Percentiles rank a stretch among this genome's conserved stretches.
phyloP scores from a whole-genome alignment of 1,140 invertebrate genomes.

The Cotesia vestalis region DNA sequence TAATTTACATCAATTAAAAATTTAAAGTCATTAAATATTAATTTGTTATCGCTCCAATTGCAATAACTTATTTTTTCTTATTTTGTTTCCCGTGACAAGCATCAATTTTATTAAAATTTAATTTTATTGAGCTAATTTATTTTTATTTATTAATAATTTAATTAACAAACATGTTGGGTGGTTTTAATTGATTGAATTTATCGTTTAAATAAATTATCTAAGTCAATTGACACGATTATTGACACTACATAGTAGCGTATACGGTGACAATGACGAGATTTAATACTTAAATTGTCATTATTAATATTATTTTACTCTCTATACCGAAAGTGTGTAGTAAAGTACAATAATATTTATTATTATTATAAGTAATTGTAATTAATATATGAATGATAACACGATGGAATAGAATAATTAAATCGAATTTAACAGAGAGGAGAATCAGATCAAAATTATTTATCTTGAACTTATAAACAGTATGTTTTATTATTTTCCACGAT shows the following conservation, averaged over 20 bases:
- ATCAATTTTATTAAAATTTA: background rate
- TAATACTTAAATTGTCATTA: slow-evolving; percentile 24
- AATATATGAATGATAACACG: slow-evolving; percentile 9
- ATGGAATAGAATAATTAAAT: slow-evolving; percentile 27
- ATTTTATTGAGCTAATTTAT: background rate
- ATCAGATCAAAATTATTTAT: slow-evolving; percentile 27
- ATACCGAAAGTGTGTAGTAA: no score
- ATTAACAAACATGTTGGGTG: background rate
- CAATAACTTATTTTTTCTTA: background rate
- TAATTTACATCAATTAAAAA: background rate
- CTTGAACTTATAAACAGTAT: background rate
- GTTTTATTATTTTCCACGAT: slow-evolving; percentile 52
- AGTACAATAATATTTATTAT: no score
- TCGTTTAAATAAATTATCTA: slow-evolving; percentile 64
- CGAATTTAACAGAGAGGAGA: background rate
- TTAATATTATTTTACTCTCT: slow-evolving; percentile 21
- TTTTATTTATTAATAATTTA: background rate
- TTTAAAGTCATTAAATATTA: background rate
- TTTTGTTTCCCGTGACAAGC: background rate
- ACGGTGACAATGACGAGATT: slow-evolving; percentile 34
- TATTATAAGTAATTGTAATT: no score
- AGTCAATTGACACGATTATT: slow-evolving; percentile 45
- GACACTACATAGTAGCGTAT: slow-evolving; percentile 55
- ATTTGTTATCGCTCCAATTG: background rate
- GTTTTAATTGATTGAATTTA: slow-evolving; percentile 25